Evolutionary conservation across 2,888 invertebrate species (phyloP), one percentile per base, ranked within the genome.

Genomic region (Drosophila lacicola): DNA sequence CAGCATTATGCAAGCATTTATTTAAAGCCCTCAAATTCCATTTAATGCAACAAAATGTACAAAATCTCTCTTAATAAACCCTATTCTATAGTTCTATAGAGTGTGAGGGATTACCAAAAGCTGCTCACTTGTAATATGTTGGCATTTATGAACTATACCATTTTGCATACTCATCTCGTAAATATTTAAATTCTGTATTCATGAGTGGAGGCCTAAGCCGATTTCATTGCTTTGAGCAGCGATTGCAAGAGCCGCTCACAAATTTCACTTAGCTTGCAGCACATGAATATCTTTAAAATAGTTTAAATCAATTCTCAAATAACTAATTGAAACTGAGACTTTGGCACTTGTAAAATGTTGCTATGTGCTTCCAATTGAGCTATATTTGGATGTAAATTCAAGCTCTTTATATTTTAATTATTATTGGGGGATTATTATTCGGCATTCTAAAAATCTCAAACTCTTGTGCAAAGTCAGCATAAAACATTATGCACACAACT

Each of bases 21-120:
- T 80, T 80, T 80, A 69, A 82, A 69, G 62, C 19, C 19, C 73
- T 54, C 69, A 50, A 67, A 67, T 42, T 37, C 50, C 53, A 49
- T 69, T 78, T 63, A 49, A 64, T 41, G 63, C 61, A 17, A 47
- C 63, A 63, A 53, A 37, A 50, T 45, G 56, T 53, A 36, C 21
- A 37, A 56, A 53, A 53, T 45, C 19, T 34, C 19, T 19, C 37
- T 13, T 39, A 29, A 61, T 55, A 47, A 70, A 36, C 25, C 29
- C 42, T 42, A 36, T 37, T 50, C 21, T 9, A 9, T 17, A 17
- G 41, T n/a, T 17, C 10, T 10, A 17, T 10, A 10, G 10, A 41
- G 41, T 41, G 41, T 41, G 41, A 17, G 41, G 4, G 17, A 41
- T 41, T 41, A 41, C 4, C 10, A 2, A 41, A 41, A 41, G 41